Evolutionary conservation across 64 coral and sea anemone species (phyloP).

Genomic region (Stichodactyla helianthus): DNA sequence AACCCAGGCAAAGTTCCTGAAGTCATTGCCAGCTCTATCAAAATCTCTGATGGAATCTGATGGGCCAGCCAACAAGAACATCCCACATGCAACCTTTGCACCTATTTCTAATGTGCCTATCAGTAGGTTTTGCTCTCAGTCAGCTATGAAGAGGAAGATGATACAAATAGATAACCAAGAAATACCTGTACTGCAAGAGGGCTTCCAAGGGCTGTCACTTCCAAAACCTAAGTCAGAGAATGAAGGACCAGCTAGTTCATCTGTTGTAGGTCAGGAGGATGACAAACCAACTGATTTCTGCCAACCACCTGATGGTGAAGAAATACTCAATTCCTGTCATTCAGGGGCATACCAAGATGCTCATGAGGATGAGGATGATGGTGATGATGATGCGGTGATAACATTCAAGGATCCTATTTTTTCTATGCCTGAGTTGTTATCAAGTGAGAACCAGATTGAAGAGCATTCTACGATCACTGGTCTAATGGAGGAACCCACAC

Average conservation of each 20-base stretch:
- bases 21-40: not conserved
- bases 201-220: not conserved
- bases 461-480: not conserved
- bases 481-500: constrained; percentile 9
- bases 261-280: not conserved
- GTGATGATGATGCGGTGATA: not conserved
- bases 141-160: constrained; percentile 40
- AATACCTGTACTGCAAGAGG: not conserved
- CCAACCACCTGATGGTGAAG: not conserved
- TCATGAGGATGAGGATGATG: not conserved
- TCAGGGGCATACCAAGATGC: not conserved
- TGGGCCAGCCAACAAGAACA: constrained; percentile 8
- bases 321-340: not conserved
- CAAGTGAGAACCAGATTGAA: not conserved
- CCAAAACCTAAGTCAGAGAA: not conserved
- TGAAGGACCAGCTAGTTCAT: not conserved
- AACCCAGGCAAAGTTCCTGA: not conserved
- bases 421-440: not conserved
- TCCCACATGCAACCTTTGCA: constrained; percentile 24
- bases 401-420: not conserved
- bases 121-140: constrained; percentile 46
- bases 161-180: constrained; percentile 4
- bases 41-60: not conserved
- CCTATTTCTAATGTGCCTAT: constrained; percentile 22
- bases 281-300: not conserved